Conservation (phyloP, 2,797 vertebrate species). For the Rhyacichthys aspro region DNA sequence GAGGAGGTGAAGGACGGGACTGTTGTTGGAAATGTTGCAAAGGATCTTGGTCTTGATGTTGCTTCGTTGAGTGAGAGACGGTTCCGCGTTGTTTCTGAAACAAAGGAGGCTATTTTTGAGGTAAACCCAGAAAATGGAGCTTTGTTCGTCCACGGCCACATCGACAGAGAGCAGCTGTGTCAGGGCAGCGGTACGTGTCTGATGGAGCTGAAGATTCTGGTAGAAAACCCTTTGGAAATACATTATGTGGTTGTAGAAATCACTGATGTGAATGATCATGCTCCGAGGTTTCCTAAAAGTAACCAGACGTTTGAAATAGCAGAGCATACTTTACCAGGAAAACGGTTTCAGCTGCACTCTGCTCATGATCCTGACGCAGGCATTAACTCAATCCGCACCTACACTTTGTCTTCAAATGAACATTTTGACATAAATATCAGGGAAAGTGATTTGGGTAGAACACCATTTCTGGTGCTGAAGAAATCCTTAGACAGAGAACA, state of each 20-base stretch:
- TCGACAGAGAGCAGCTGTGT: conserved; percentile 83
- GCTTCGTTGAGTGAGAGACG: conserved; percentile 68
- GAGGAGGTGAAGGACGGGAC: conserved; percentile 82
- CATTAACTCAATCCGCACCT: conserved; percentile 67
- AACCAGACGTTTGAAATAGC: conserved; percentile 63
- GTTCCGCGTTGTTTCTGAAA: conserved; percentile 77
- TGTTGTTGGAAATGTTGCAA: conserved; percentile 81
- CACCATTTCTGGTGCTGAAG: conserved; percentile 73
- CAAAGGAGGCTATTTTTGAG: conserved; percentile 68
- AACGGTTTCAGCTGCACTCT: conserved; percentile 69
- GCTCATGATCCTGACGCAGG: conserved; percentile 72
- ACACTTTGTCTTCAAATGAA: conserved; percentile 73
- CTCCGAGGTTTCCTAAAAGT: conserved; percentile 60
- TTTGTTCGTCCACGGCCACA: conserved; percentile 71
- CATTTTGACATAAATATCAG: conserved; percentile 65
- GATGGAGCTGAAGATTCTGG: conserved; percentile 78
- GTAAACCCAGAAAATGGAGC: conserved; percentile 79
- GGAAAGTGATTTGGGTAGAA: conserved; percentile 30
- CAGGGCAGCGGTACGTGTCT: conserved; percentile 66
- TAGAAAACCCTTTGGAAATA: conserved; percentile 82
- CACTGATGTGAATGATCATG: conserved; percentile 81
- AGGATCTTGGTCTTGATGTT: conserved; percentile 81
- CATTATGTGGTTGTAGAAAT: conserved; percentile 82
- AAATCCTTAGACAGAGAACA: conserved; percentile 75
- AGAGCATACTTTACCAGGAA: conserved; percentile 63